Base-by-base conservation (phyloP, 2,888 invertebrate species). In the Microctonus hyperodae region DNA sequence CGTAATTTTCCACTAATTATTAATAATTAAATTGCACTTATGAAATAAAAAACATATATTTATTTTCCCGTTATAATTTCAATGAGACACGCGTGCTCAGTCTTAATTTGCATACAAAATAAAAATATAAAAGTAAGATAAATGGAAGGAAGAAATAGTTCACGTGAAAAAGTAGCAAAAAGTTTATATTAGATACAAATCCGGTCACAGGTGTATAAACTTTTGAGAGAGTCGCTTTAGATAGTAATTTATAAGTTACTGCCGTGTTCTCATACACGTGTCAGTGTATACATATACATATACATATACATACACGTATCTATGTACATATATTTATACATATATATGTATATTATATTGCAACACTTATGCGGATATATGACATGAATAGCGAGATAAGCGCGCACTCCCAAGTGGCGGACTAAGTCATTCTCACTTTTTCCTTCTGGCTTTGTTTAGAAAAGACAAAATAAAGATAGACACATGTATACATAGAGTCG, bases 191-290 rank as follows among this genome's bases (percentile, higher is more conserved):
- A 33, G 28, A 28, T 31, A 44, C 44, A 40, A 48, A 59, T 28
- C n/a, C 16, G 28, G 59, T 59, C 44, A 28, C 59, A 59, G 44
- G 44, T 44, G 59, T 57, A 37, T 57, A 40, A 57, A 57, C 57
- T 37, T 23, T 44, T 28, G 28, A 48, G 48, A 25, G 44, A 59
- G 59, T 44, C 48, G 25, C 20, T 59, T 59, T 44, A 25, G 44
- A 11, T 28, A 28, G 48, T 25, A 23, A 28, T 25, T 59, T 59
- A 59, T 44, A 40, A 44, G 40, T 48, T 48, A 16, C 28, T 16
- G 31, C 31, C 31, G 16, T 9, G 55, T 59, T 58, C 48, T 10
- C 10, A 48, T 16, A 25, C 25, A 44, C 28, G 28, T 31, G 28
- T 59, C 11, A 16, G 6, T 40, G 23, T 33, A 44, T 44, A 40